A percentile compares a stretch with the other conserved stretches of the same genome.
phyloP scores from a whole-genome alignment of 2,113 vertebrate species.

The Choloepus hoffmanni region DNA sequence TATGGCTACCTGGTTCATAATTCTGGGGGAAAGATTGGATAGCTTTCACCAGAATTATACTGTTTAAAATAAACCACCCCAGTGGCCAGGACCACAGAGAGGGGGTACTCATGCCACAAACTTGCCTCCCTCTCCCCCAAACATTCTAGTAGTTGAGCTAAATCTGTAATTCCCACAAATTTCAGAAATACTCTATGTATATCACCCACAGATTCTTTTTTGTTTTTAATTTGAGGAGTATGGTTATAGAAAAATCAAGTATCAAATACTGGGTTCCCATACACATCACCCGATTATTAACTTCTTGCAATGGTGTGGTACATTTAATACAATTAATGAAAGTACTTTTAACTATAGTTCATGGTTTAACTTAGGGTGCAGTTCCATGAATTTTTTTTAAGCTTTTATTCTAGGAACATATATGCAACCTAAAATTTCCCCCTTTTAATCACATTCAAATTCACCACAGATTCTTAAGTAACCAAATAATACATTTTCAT shows the following conservation, averaged over 20 bases:
- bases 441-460: too few relatives aligned
- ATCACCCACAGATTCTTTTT: neutral
- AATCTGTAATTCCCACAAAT: neutral
- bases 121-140: neutral
- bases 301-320: too few relatives aligned
- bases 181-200: neutral
- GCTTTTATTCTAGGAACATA: too few relatives aligned
- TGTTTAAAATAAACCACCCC: neutral
- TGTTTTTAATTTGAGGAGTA: neutral
- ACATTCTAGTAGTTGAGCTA: neutral
- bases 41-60: neutral
- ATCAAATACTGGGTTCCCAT: too few relatives aligned
- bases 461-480: conserved; percentile 29
- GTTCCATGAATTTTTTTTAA: too few relatives aligned
- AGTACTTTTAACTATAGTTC: too few relatives aligned
- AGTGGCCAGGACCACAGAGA: neutral
- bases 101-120: neutral
- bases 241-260: neutral
- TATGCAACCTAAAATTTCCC: too few relatives aligned
- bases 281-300: neutral
- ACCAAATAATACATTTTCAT: neutral
- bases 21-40: neutral
- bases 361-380: too few relatives aligned
- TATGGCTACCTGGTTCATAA: conserved; percentile 2
- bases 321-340: too few relatives aligned